Evolutionary conservation across 1,140 invertebrate genomes (phyloP), one percentile per base, ranked within the genome.

Genomic region (Luehdorfia chinensis): DNA sequence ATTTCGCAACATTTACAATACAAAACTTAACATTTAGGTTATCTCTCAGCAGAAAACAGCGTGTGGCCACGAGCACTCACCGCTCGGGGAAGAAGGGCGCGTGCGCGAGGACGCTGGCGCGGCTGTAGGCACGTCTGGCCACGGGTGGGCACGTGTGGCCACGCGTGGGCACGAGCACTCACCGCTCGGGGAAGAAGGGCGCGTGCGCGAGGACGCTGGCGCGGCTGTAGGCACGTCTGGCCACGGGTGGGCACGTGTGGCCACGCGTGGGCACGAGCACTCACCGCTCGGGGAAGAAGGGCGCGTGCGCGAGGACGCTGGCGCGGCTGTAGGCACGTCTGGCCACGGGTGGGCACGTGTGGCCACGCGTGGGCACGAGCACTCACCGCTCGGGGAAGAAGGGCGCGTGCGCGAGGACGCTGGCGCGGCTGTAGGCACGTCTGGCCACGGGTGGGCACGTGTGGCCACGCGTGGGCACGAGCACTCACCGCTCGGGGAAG

Each of bases 401-500:
- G 55, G 94, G 92, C 3, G 95, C 92, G 61, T 94, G 90, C n/a
- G 75, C 74, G n/a, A 87, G 64, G 23, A 87, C 85, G 47, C 60
- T 70, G 44, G 83, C 83, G 1, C 76, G 34, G 30, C 69, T 75
- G 63, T 87, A 87, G 1, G 80, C 80, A 50, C 69, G 69, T 16
- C 73, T 68, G 5, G 75, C 70, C n/a, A 59, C 55, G 0, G 98
- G 98, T 43, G 96, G 72, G 74, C 96, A 96, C 96, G 99, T 97
- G 84, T 99, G 99, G 25, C 98, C 89, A 86, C 97, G 96, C 12
- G 98, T 99, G 87, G n/a, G n/a, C n/a, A n/a, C n/a, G n/a, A 5
- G 9, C 2, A 90, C 92, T 90, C 84, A 95, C 94, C 97, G 94
- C 71, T 98, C 95, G 1, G 97, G 97, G 84, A 98, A 96, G 72